Evolutionary conservation across 1,140 invertebrate genomes (phyloP), one percentile per base, ranked within the genome.

Genomic region (Sitophilus oryzae): DNA sequence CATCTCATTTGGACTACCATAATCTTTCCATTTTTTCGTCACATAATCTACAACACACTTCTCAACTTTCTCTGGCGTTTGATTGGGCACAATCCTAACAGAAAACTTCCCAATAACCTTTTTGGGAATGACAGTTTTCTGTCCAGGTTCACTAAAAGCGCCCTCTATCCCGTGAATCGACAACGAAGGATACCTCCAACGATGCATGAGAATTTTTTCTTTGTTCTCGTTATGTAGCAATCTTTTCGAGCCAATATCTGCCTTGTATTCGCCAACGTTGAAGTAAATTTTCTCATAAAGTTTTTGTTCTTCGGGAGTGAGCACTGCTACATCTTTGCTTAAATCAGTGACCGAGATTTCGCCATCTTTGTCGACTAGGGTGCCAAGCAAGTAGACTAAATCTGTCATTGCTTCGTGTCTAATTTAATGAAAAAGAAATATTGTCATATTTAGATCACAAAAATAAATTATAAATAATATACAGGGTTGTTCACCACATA

Each of bases 71-170:
- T 83, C 78, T 1, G 91, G 90, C 34, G 82, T 80, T 78, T 96
- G 93, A 69, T 96, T 79, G 1, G 95, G 94, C 0, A 98, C 95
- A 63, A 96, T 82, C 58, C 96, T 82, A 61, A 98, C 88, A 0
- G 93, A 97, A 71, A 98, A 98, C 73, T 98, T 98, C 25, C 95
- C 95, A 66, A 85, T 88, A 0, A 98, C 94, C 73, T 94, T 96
- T 35, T 83, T 77, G 1, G 95, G 95, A 64, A 98, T 98, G 0
- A 98, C 94, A 56, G 94, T 98, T 70, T 99, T 99, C 20, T 84
- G 82, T 41, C 96, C 96, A n/a, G 86, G 76, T 60, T 93, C 94
- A 72, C 83, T 86, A 65, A 96, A 97, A 10, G 95, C 95, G 44
- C 94, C 94, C 92, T 79, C 81, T 56, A 72, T 68, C 38, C 55